A percentile compares a stretch with the other conserved stretches of the same genome.
Evolutionary conservation across 2,797 vertebrate genomes (phyloP).

Genomic region (Loriculus beryllinus): DNA sequence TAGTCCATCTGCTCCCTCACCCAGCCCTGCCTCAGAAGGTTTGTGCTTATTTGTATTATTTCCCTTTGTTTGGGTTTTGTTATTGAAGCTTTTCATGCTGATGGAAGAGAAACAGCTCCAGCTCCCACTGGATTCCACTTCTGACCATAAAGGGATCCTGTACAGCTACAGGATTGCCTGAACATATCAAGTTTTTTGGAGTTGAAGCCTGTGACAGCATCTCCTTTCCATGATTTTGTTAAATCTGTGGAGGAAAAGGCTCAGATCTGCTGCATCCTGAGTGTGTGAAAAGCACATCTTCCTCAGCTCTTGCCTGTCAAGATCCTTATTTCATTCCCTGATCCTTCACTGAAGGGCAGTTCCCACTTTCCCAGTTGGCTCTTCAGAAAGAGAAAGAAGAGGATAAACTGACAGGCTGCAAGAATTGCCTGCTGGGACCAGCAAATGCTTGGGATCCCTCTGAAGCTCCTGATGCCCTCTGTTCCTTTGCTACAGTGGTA

Average conservation of each 20-base stretch:
- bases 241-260: background rate
- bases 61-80: background rate
- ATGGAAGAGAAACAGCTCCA: background rate
- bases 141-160: background rate
- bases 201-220: background rate
- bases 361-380: background rate
- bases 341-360: background rate
- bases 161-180: background rate
- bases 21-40: background rate
- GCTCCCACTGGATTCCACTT: background rate
- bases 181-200: background rate
- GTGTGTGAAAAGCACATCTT: background rate
- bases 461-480: background rate
- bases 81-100: background rate
- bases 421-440: background rate
- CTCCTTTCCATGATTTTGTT: background rate
- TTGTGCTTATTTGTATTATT: background rate
- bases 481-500: background rate
- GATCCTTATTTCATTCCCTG: background rate
- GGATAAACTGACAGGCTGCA: background rate
- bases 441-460: rapidly evolving
- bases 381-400: background rate
- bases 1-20: background rate
- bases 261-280: background rate
- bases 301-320: background rate